Conservation (phyloP, 2,113 vertebrate species). For the Mixornis gularis region DNA sequence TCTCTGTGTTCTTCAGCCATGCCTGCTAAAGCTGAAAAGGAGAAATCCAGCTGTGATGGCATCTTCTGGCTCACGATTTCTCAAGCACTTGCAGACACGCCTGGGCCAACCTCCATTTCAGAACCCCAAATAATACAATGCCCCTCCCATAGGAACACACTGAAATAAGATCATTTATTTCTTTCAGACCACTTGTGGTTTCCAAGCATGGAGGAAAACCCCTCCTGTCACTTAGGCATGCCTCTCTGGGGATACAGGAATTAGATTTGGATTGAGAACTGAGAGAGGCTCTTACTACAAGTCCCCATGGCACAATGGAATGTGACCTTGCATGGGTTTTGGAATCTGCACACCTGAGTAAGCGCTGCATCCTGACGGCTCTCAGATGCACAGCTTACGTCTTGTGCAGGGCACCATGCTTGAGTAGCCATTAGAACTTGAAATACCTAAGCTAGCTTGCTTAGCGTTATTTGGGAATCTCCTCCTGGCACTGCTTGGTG, state of each 20-base stretch:
- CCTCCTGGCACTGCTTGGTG: neutral
- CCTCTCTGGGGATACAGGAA: fast-evolving
- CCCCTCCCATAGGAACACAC: neutral
- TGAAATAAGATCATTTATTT: neutral
- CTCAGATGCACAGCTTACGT: neutral
- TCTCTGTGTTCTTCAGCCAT: constrained; percentile 5
- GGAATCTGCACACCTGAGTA: constrained; percentile 7
- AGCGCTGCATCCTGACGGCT: neutral
- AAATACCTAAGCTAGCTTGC: neutral
- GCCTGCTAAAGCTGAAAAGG: constrained; percentile 27
- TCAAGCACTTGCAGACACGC: neutral
- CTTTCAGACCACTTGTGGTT: neutral
- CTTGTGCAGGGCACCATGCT: neutral
- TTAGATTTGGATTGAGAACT: neutral
- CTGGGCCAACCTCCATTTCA: neutral
- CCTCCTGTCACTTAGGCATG: neutral
- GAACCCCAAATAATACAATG: neutral
- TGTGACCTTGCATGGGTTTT: neutral
- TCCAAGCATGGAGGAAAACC: neutral
- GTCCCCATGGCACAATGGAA: neutral
- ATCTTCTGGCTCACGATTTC: neutral
- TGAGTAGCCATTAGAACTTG: neutral
- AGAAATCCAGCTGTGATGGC: constrained; percentile 5
- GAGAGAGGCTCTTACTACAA: neutral
- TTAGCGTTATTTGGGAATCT: neutral